These are phyloP conservation scores for Catharus ustulatus DNA, from an alignment of 2,797 vertebrate genomes.

Conservation along the genomic window DNA sequence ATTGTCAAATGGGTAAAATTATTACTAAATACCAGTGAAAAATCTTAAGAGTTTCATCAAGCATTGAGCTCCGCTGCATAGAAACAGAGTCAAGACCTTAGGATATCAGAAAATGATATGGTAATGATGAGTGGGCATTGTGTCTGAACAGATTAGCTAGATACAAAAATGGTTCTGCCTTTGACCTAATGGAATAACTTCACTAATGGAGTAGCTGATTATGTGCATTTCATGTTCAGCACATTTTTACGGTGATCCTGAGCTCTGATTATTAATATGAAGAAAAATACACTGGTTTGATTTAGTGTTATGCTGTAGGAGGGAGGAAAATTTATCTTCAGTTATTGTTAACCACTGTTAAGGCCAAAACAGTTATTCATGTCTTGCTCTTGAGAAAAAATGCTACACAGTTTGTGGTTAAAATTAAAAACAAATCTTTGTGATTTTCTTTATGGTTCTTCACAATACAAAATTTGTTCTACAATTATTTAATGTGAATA, in stretches of 20 bases:
- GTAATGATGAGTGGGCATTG: neutral
- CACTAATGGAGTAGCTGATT: neutral
- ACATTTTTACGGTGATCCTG: neutral
- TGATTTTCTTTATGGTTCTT: neutral
- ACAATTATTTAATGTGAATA: neutral
- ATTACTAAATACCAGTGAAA: neutral
- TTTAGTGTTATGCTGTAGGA: neutral
- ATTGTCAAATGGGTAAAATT: neutral
- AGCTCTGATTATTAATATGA: neutral
- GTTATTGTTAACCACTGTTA: neutral
- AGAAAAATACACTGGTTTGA: neutral
- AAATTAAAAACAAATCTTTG: neutral
- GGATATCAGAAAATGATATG: neutral
- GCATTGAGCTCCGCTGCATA: neutral
- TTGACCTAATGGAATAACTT: neutral
- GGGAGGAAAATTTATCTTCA: neutral
- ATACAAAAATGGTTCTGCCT: neutral
- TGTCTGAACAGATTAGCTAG: neutral
- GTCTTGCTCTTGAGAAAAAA: neutral
- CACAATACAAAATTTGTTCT: neutral
- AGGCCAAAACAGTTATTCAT: neutral
- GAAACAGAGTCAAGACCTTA: neutral
- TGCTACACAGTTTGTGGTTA: neutral
- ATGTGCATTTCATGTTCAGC: neutral
- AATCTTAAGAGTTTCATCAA: neutral